Evolutionary conservation across 1,140 invertebrate genomes (phyloP), one percentile per base, ranked within the genome.

Genomic region (Cephus cinctus): DNA sequence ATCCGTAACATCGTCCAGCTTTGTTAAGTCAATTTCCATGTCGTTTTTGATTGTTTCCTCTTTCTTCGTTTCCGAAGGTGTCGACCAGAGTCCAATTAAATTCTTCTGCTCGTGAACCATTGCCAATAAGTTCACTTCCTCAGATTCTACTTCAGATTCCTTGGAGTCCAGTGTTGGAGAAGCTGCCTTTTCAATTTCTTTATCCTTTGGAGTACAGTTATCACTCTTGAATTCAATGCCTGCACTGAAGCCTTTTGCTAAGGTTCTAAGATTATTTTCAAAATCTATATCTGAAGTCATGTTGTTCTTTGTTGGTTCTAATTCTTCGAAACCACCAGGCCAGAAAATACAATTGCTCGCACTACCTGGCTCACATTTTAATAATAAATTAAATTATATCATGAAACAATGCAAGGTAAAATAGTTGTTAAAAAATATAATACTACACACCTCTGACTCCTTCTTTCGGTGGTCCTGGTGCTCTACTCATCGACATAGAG

Each of bases 291-390:
- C 51, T 5, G 59, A 61, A 5, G 50, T 39, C 11, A 50, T 20
- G 11, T 59, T 44, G 3, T 55, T 43, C 3, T 71, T 59, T 22
- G 51, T 54, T 2, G 75, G 61, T 30, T 78, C 63, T 25, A 79
- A 81, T 61, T 86, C 81, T 32, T 87, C 82, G 59, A 89, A 85
- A 23, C 88, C 88, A 23, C 86, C 88, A 47, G 89, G 88, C 86
- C 85, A 88, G 69, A 92, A 92, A 19, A 88, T 87, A 67, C 81
- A 83, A 65, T 89, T 90, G 42, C 81, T 82, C 0, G 82, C 76
- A 65, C 81, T 87, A 4, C 89, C 89, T 72, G 35, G 9, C 4
- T 42, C 20, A 3, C 14, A 42, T 42, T 42, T 31, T 18, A 15
- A 3, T 16, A 16, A 18, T 5, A 16, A 31, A 14, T 18, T 18